Evolutionary conservation across 2,797 vertebrate genomes (phyloP).

Genomic region (Staurois parvus): DNA sequence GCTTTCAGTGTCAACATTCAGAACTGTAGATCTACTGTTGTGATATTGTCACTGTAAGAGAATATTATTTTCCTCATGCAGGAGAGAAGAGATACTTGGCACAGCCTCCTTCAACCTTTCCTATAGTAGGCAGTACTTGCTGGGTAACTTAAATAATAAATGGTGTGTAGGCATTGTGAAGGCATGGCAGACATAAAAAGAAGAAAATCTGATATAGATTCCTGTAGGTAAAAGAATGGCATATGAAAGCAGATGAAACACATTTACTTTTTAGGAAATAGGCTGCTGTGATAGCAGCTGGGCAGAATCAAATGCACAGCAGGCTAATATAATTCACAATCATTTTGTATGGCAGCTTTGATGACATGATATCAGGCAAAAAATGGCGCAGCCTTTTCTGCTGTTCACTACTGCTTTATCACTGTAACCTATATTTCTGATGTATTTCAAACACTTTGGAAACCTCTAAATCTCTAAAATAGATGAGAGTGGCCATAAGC

Average conservation of each 20-base stretch:
- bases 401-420: conserved; percentile 64
- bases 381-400: conserved; percentile 68
- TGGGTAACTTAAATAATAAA: conserved; percentile 41
- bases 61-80: neutral
- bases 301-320: conserved; percentile 78
- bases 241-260: conserved; percentile 72
- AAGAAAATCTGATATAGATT: conserved; percentile 34
- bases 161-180: conserved; percentile 45
- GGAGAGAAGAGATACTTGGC: neutral
- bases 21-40: neutral
- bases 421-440: conserved; percentile 32
- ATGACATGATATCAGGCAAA: conserved; percentile 72
- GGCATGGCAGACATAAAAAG: conserved; percentile 42
- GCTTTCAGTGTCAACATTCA: neutral
- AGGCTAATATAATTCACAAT: conserved; percentile 75
- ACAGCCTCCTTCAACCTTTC: neutral
- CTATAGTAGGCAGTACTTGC: neutral
- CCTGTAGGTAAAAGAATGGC: conserved; percentile 56
- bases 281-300: conserved; percentile 76
- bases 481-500: conserved; percentile 3
- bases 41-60: neutral
- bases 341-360: conserved; percentile 73
- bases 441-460: conserved; percentile 50
- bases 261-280: conserved; percentile 77
- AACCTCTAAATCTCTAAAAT: conserved; percentile 32